A percentile compares a stretch with the other conserved stretches of the same genome.
These are phyloP conservation scores for Clarias macrocephalus DNA, from an alignment of 2,113 vertebrate species.

Conservation along the genomic window DNA sequence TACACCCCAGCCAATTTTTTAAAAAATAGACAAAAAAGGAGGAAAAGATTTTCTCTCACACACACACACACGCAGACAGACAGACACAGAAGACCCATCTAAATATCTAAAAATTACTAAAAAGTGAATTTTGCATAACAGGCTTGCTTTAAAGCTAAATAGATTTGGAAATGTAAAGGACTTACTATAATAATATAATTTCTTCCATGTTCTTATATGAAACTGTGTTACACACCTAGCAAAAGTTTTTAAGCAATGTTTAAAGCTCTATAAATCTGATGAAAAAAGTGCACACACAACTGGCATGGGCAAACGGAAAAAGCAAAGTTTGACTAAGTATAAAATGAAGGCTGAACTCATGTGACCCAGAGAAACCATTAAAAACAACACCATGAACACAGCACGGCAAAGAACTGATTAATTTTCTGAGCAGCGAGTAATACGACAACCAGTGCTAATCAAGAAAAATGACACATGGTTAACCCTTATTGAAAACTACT, in stretches of 20 bases:
- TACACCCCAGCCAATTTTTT: too few species aligned
- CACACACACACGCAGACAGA: too few species aligned
- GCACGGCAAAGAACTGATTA: constrained; percentile 37
- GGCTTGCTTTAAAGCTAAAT: too few species aligned
- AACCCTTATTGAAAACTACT: constrained; percentile 45
- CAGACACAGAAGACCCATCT: too few species aligned
- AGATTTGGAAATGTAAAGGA: too few species aligned
- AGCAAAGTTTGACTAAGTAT: background rate
- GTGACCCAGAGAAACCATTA: background rate
- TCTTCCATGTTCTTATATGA: too few species aligned
- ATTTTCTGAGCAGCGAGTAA: constrained; percentile 7
- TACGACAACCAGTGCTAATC: constrained; percentile 35
- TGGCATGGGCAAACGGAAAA: background rate
- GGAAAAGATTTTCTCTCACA: too few species aligned
- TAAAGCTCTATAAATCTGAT: background rate
- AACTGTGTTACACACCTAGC: background rate
- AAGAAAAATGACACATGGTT: constrained; percentile 54
- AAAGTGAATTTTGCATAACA: too few species aligned
- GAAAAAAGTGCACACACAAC: background rate
- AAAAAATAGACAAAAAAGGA: too few species aligned
- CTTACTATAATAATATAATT: too few species aligned
- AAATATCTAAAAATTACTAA: too few species aligned
- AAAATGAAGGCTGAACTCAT: background rate
- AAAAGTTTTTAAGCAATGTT: background rate
- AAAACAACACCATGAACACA: background rate